Base-by-base conservation (phyloP, 2,113 vertebrate species). In the Saccopteryx leptura region DNA sequence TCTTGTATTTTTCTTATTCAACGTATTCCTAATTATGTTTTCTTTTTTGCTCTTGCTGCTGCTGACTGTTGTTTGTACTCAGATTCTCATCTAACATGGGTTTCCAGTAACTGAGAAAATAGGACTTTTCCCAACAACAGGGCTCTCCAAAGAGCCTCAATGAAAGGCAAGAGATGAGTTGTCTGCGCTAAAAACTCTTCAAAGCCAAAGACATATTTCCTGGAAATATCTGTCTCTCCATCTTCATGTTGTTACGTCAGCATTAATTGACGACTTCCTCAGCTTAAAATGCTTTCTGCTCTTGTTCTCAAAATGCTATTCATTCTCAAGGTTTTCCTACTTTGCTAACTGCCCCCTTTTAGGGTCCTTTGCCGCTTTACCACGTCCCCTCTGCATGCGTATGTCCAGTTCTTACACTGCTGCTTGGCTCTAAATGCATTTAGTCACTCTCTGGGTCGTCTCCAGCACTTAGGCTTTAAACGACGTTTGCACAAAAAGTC, bases 181-280 rank as follows among this genome's bases (percentile, higher is more conserved):
- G 21, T 52, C 18, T n/a, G 15, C 18, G 4, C 13, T 24, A 19
- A 84, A 91, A 72, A 65, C n/a, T 78, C 9, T 18, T 95, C 56
- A 96, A 72, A 91, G 23, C 46, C 46, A 60, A 90, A 91, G 52
- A 91, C 28, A 28, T 83, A 75, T 60, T 93, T 91, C 13, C n/a
- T 93, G 65, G 56, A 69, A 86, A 79, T 68, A 46, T 56, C 48
- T 75, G 1, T 89, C 21, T 68, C 19, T 84, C 11, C 26, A 75
- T 88, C 52, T 92, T 80, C 28, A 71, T 31, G 17, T 75, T 65
- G 21, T 33, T 28, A 4, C 52, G 13, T 66, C 48, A 90, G 48
- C 6, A 24, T 79, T 72, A 69, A 63, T 15, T 69, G 71, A 74
- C 74, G 48, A 78, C 78, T 90, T 95, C 48, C 69, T 66, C n/a